These are phyloP conservation scores for Ochropacha duplaris DNA, from an alignment of 2,888 invertebrate genomes.

Conservation along the genomic window DNA sequence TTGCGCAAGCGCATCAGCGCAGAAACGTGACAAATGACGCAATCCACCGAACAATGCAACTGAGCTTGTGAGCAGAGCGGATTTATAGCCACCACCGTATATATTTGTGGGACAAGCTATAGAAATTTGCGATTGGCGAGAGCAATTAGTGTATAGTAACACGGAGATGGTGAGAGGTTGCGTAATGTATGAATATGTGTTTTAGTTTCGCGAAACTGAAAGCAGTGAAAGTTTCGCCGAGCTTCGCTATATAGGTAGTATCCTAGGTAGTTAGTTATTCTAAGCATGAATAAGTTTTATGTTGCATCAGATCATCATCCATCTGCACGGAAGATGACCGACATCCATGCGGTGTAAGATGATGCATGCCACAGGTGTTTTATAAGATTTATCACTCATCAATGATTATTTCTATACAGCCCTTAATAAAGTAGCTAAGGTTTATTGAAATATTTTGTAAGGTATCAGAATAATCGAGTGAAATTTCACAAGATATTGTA, in stretches of 20 bases:
- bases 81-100: slow-evolving; percentile 42
- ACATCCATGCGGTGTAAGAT: too few species aligned
- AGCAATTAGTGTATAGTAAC: slow-evolving; percentile 5
- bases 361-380: too few species aligned
- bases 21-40: slow-evolving; percentile 72
- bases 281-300: too few species aligned
- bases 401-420: too few species aligned
- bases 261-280: too few species aligned
- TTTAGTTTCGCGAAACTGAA: neutral
- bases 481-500: too few species aligned
- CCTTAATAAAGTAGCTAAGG: too few species aligned
- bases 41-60: slow-evolving; percentile 69
- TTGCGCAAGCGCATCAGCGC: slow-evolving; percentile 59
- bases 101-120: slow-evolving; percentile 30
- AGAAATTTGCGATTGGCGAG: slow-evolving; percentile 22
- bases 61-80: slow-evolving; percentile 50
- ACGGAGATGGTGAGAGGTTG: neutral
- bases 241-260: slow-evolving; percentile 9
- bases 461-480: too few species aligned
- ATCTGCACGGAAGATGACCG: too few species aligned
- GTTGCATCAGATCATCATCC: too few species aligned
- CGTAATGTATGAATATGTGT: slow-evolving; percentile 1
- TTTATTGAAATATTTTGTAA: too few species aligned
- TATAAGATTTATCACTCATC: too few species aligned
- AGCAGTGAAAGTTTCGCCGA: neutral